These are phyloP conservation scores for Poeciliopsis presidionis DNA, from an alignment of 2,797 vertebrate genomes.

Conservation along the genomic window DNA sequence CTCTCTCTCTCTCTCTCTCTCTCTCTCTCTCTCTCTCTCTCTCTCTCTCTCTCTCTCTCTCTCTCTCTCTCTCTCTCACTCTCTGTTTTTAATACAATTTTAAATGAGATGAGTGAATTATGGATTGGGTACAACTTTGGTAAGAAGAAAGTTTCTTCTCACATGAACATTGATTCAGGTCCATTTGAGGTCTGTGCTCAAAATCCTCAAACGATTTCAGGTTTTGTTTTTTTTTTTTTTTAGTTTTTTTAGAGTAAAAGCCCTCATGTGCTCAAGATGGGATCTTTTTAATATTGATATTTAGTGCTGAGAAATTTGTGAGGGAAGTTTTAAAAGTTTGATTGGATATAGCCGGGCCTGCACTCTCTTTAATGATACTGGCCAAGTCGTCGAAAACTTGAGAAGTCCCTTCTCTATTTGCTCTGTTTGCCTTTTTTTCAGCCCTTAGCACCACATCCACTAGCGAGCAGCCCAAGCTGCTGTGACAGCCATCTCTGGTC, in stretches of 20 bases:
- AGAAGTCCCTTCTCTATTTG: slow-evolving; percentile 15
- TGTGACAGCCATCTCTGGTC: slow-evolving; percentile 58
- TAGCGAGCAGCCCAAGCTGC: slow-evolving; percentile 21
- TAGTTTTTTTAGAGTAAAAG: slow-evolving; percentile 22
- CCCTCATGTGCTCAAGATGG: slow-evolving; percentile 48
- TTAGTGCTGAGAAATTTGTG: slow-evolving; percentile 58
- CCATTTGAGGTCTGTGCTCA: slow-evolving; percentile 28
- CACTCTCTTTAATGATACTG: slow-evolving; percentile 57
- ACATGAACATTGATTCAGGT: slow-evolving; percentile 45
- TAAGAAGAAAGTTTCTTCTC: slow-evolving; percentile 22
- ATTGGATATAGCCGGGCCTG: slow-evolving; percentile 53
- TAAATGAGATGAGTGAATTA: slow-evolving; percentile 15
- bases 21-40: too few species aligned
- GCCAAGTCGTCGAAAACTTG: slow-evolving; percentile 42
- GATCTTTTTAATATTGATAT: slow-evolving; percentile 54
- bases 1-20: too few species aligned
- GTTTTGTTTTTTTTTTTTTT: neutral
- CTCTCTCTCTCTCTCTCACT: neutral
- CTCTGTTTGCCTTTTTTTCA: slow-evolving; percentile 7
- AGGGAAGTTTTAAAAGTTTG: slow-evolving; percentile 62
- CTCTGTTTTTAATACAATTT: neutral
- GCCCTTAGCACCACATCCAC: slow-evolving; percentile 21
- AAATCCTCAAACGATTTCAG: slow-evolving; percentile 1
- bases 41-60: too few species aligned
- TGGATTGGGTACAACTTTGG: slow-evolving; percentile 37